phyloP scores from a whole-genome alignment of 1,140 invertebrate genomes.

The Drosophila pseudoobscura region DNA sequence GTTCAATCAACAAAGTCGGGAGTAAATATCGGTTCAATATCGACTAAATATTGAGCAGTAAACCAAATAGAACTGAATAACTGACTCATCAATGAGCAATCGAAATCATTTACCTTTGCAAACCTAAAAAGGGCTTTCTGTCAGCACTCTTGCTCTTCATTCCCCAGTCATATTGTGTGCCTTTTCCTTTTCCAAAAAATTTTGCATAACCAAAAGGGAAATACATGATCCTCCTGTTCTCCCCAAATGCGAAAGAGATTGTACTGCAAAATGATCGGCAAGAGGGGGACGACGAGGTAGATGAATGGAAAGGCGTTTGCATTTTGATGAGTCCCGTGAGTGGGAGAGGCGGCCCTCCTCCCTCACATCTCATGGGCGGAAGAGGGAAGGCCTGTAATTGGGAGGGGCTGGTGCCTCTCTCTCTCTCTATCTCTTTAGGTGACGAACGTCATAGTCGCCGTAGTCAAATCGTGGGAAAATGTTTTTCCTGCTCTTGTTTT shows the following conservation, averaged over 20 bases:
- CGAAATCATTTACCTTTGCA: no score
- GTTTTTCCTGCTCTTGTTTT: conserved; percentile 25
- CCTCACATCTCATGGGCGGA: not conserved
- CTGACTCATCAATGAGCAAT: no score
- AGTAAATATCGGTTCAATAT: no score
- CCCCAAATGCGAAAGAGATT: conserved; percentile 26
- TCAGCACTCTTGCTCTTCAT: no score
- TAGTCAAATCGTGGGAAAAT: conserved; percentile 67
- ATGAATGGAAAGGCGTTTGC: conserved; percentile 46
- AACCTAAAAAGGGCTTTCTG: no score
- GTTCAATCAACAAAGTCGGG: no score
- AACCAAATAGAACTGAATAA: no score
- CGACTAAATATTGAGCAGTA: no score
- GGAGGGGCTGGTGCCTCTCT: no score
- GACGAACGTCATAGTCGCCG: conserved; percentile 48
- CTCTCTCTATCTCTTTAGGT: conserved; percentile 34
- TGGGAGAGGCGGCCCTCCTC: no score
- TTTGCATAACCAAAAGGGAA: conserved; percentile 15
- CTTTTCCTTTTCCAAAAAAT: conserved; percentile 6
- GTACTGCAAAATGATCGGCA: conserved; percentile 10
- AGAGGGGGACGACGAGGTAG: conserved; percentile 9
- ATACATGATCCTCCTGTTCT: conserved; percentile 25
- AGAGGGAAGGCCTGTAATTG: not conserved
- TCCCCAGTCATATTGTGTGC: no score
- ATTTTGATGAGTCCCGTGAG: conserved; percentile 31